Evolutionary conservation across 2,797 vertebrate genomes (phyloP), one percentile per base, ranked within the genome.

Genomic region (Staurois parvus): DNA sequence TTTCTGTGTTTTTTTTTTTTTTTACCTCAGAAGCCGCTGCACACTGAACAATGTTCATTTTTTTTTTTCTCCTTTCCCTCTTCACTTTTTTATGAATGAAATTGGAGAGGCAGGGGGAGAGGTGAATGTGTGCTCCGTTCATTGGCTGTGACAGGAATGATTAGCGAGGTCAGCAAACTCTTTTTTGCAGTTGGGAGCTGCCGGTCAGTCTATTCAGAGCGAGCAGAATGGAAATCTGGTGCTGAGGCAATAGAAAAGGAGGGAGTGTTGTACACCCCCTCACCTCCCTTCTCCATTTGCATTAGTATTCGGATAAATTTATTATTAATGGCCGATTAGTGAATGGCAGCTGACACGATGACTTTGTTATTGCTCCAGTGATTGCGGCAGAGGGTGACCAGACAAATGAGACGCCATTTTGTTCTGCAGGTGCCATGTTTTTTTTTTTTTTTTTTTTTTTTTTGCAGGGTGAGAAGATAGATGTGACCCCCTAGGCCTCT

Each of bases 301-400:
- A 93, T 95, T 92, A 88, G 91, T 90, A 92, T 94, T 92, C 91
- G 91, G 91, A 94, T 94, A 89, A 91, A 93, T 93, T 93, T 93
- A 92, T 94, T 76, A 93, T 91, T 90, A 91, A 73, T 11, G 87
- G 83, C 82, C 88, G 83, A 89, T 90, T 79, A 8, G 89, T 91
- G 92, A 91, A 92, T 92, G 94, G 90, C 94, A 91, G 91, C 87
- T 85, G 91, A 91, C 29, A 21, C 29, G 8, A 32, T 69, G 67
- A 70, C 48, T 52, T 52, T 0, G 29, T 70, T 21, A 64, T 64
- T 0, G 29, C 3, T 52, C 4, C 48, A 19, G 48, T 52, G 6
- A 4, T 52, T 17, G 15, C 13, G 17, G 48, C 42, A 3, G 42
- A 52, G 48, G 48, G 48, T 52, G 15, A 17, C 48, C 17, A 4